Base-by-base conservation (phyloP, 2,888 invertebrate species). In the Nomada hirtipes region DNA sequence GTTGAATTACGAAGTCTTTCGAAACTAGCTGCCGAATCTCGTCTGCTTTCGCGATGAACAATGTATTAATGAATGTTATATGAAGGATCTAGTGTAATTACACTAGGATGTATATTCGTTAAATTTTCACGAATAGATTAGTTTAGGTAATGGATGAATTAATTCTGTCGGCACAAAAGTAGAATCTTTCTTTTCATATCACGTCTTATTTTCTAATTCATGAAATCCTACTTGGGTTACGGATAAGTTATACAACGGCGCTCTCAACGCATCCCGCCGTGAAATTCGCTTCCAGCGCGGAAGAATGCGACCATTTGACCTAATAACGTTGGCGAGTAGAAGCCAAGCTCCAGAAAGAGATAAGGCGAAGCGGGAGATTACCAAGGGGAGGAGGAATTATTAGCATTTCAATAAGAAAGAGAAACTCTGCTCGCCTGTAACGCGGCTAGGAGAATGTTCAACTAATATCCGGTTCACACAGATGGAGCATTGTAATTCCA, bases 401-500 rank as follows among this genome's bases (percentile, higher is more conserved):
- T 64, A 82, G 82, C 82, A 60, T 79, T 79, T 85, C 82, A 85
- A 85, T 85, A 82, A 85, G 85, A 85, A 82, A 52, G 73, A 72
- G 79, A 85, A 85, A 85, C 69, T 75, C 75, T 44, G 55, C 26
- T 36, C 61, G 76, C 20, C 50, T 42, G 67, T 72, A 60, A 72
- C 84, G 53, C 65, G 65, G 53, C 47, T 13, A 15, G 13, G 47
- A 47, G 47, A 47, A 47, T 47, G 42, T 53, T 52, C 15, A 59
- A 44, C 69, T 60, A 70, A 76, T 63, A 36, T 52, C 47, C 63
- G 59, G 80, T 74, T 80, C 80, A 59, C 72, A 23, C 42, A 55
- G 55, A 2, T 15, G 3, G 0, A 52, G 50, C 29, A 44, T 67
- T 64, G 75, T 84, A 83, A 83, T 75, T 84, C 68, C 44, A 36